Evolutionary conservation across 2,797 vertebrate genomes (phyloP).

Genomic region (Peromyscus nudipes): DNA sequence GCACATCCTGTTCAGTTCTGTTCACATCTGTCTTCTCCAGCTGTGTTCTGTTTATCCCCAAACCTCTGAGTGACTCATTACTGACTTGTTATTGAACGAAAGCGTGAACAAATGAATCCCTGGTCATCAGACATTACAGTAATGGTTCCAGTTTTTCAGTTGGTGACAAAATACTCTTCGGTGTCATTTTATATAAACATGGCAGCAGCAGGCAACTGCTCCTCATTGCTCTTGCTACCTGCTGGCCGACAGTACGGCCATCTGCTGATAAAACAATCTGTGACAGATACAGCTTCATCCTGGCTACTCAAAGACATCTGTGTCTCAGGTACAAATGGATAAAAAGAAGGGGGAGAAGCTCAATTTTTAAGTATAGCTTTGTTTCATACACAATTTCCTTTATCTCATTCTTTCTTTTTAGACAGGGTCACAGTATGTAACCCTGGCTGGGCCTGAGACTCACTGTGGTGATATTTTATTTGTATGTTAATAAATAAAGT

Average conservation of each 20-base stretch:
- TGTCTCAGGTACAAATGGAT: background rate
- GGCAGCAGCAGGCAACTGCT: background rate
- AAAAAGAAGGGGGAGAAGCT: background rate
- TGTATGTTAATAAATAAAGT: too few species aligned
- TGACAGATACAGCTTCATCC: background rate
- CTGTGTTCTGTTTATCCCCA: background rate
- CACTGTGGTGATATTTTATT: background rate
- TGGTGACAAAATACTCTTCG: conserved; percentile 27
- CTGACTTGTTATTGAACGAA: background rate
- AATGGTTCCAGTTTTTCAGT: background rate
- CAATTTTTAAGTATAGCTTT: conserved; percentile 12
- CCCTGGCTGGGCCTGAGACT: background rate
- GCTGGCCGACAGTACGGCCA: background rate
- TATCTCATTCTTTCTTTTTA: background rate
- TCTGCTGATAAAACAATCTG: background rate
- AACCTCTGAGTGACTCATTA: background rate
- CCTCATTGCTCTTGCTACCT: background rate
- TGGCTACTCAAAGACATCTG: background rate
- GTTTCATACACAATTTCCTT: background rate
- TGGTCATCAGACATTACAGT: background rate
- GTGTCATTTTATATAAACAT: background rate
- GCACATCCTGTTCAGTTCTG: background rate
- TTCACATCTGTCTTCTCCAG: background rate
- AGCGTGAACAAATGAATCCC: background rate
- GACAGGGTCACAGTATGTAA: background rate